Conservation (phyloP, 35 echinoderm and acorn worm genomes). For the Heliocidaris tuberculata region DNA sequence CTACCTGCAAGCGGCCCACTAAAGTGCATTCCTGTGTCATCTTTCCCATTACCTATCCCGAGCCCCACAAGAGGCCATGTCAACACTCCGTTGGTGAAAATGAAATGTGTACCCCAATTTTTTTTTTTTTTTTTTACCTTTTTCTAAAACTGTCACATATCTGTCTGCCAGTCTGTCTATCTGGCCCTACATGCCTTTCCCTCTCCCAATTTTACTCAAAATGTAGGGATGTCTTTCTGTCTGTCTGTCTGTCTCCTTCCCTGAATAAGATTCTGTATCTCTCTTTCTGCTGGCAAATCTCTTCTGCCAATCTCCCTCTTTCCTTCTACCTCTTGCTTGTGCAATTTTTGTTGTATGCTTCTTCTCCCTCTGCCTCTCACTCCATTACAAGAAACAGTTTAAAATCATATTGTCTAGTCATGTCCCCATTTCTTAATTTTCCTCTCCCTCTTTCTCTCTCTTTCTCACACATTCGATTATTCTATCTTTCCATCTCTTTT, state of each 20-base stretch:
- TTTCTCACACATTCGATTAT: not conserved
- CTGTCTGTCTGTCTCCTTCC: not conserved
- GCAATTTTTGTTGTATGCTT: not conserved
- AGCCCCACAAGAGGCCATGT: not conserved
- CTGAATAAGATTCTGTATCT: not conserved
- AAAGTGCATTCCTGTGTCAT: constrained; percentile 18
- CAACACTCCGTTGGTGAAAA: constrained; percentile 14
- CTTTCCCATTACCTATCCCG: not conserved
- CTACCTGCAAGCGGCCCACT: not conserved
- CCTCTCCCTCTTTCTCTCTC: not conserved
- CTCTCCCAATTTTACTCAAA: not conserved
- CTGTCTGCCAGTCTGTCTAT: constrained; percentile 12
- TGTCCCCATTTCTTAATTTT: not conserved
- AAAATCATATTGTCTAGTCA: not conserved
- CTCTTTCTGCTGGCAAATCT: not conserved
- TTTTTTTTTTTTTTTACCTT: not conserved
- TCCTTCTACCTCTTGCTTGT: not conserved
- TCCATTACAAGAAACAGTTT: not conserved
- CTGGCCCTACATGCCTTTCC: not conserved
- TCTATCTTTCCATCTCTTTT: not conserved
- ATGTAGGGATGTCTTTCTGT: not conserved
- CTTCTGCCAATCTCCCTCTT: not conserved
- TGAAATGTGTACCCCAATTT: not conserved
- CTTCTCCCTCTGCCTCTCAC: not conserved
- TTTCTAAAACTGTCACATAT: not conserved